Evolutionary conservation across 2,888 invertebrate species (phyloP).

Genomic region (Pollenia griseotomentosa): DNA sequence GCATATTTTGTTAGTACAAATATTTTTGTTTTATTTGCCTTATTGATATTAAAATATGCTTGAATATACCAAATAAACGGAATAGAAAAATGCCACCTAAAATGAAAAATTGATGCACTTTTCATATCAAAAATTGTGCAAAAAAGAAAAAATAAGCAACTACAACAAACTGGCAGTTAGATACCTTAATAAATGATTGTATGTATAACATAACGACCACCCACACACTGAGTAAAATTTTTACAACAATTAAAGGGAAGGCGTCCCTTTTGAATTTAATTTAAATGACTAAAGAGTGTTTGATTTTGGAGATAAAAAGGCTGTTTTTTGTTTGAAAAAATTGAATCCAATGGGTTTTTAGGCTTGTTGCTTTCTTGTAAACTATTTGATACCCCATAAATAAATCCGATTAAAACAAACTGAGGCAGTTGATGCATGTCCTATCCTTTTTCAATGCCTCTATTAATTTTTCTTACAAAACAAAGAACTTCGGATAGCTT

Average conservation of each 20-base stretch:
- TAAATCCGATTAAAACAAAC: too few relatives aligned
- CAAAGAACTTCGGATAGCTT: too few relatives aligned
- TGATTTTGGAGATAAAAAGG: too few relatives aligned
- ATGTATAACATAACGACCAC: slow-evolving; percentile 66
- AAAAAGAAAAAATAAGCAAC: slow-evolving; percentile 15
- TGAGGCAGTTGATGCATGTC: too few relatives aligned
- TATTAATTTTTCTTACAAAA: too few relatives aligned
- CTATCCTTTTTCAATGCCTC: too few relatives aligned
- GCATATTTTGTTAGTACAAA: slow-evolving; percentile 37
- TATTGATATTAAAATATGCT: slow-evolving; percentile 72
- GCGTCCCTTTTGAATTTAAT: background rate
- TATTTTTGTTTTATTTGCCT: slow-evolving; percentile 52
- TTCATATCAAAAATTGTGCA: slow-evolving; percentile 62
- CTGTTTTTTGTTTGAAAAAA: too few relatives aligned
- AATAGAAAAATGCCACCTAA: slow-evolving; percentile 70
- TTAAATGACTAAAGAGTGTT: too few relatives aligned
- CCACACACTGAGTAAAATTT: slow-evolving; percentile 60
- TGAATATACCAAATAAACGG: slow-evolving; percentile 46
- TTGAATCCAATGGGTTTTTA: too few relatives aligned
- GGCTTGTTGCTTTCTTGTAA: too few relatives aligned
- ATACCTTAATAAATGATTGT: slow-evolving; percentile 37
- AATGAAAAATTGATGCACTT: slow-evolving; percentile 73
- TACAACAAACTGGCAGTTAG: slow-evolving; percentile 20
- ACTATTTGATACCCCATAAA: too few relatives aligned
- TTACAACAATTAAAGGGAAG: slow-evolving; percentile 40